Percentiles rank a stretch among this genome's conserved stretches.
Evolutionary conservation across 2,888 invertebrate species (phyloP).

Genomic region (Trilocha varians): DNA sequence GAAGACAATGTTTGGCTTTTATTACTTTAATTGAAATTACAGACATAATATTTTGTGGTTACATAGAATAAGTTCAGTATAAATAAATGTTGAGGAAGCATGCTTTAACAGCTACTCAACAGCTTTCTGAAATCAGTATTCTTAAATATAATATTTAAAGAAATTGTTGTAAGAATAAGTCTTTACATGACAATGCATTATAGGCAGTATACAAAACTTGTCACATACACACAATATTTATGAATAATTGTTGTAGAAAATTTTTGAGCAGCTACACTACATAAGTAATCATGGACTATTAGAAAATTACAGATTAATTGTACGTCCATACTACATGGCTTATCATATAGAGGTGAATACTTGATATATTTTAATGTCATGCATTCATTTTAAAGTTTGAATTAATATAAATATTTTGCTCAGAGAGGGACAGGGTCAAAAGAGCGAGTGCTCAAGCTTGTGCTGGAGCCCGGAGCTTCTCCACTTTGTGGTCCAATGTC

Average conservation of each 20-base stretch:
- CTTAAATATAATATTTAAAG: slow-evolving; percentile 25
- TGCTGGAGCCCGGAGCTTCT: slow-evolving; percentile 76
- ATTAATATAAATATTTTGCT: slow-evolving; percentile 45
- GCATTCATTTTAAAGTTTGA: background rate
- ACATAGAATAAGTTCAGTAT: slow-evolving; percentile 68
- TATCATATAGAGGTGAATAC: background rate
- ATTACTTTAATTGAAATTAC: slow-evolving; percentile 69
- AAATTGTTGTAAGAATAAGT: background rate
- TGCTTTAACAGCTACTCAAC: slow-evolving; percentile 50
- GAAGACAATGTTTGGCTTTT: slow-evolving; percentile 32
- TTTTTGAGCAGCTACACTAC: no score
- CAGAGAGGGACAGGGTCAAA: slow-evolving; percentile 64
- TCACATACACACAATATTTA: no score
- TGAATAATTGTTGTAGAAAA: no score
- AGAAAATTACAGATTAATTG: background rate
- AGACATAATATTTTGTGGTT: slow-evolving; percentile 70
- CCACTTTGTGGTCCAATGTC: slow-evolving; percentile 75
- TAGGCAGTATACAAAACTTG: no score
- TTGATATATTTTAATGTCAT: background rate
- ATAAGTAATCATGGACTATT: slow-evolving; percentile 1
- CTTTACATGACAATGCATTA: no score
- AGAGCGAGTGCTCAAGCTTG: slow-evolving; percentile 54
- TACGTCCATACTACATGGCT: background rate
- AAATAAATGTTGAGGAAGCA: slow-evolving; percentile 59
- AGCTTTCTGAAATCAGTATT: slow-evolving; percentile 46